phyloP scores from a whole-genome alignment of 2,888 invertebrate species.

The Habrosyne pyritoides region DNA sequence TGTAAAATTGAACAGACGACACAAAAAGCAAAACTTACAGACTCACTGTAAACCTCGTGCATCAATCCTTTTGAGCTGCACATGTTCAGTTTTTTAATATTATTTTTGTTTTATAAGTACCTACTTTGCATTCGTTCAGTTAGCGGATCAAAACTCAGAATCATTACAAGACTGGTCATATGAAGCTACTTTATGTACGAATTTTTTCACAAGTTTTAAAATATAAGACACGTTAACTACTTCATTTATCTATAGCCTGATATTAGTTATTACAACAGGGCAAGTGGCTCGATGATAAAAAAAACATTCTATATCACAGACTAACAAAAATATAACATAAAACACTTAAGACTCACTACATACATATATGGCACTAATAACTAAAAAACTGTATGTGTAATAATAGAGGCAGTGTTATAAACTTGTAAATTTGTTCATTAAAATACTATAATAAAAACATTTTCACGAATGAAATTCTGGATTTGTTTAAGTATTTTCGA shows the following conservation, averaged over 20 bases:
- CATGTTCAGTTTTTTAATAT: not conserved
- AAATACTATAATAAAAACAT: not conserved
- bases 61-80: not conserved
- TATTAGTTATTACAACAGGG: constrained; percentile 52
- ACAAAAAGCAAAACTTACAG: not conserved
- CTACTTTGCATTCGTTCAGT: constrained; percentile 26
- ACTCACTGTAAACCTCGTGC: not conserved
- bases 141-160: constrained; percentile 33
- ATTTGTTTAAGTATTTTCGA: constrained; percentile 20
- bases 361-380: constrained; percentile 76
- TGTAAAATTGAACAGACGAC: not conserved
- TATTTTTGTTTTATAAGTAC: not conserved
- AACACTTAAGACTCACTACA: constrained; percentile 69
- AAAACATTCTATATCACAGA: constrained; percentile 76
- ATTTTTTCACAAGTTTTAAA: constrained; percentile 21
- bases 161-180: constrained; percentile 16
- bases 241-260: constrained; percentile 32
- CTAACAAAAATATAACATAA: constrained; percentile 71
- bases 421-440: constrained; percentile 1
- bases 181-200: constrained; percentile 29
- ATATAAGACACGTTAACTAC: constrained; percentile 25
- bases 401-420: constrained; percentile 59
- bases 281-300: constrained; percentile 62
- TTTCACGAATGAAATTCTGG: not conserved
- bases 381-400: constrained; percentile 59